Evolutionary conservation across 2,113 vertebrate genomes (phyloP), one percentile per base, ranked within the genome.

Genomic region (Phocoena sinus): DNA sequence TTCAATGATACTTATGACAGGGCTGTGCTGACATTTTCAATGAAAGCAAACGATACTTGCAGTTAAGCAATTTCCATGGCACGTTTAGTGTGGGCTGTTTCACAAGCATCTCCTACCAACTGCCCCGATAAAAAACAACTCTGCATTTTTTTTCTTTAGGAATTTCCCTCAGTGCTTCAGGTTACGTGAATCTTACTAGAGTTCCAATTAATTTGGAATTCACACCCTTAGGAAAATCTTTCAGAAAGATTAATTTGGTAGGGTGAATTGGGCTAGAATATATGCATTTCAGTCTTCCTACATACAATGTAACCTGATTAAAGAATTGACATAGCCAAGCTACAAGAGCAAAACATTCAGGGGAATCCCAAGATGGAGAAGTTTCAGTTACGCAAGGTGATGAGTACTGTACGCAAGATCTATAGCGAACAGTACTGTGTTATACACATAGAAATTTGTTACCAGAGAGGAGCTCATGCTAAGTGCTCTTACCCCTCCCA

Each of bases 31-130:
- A 36, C 83, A 90, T 96, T 98, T 91, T 89, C 89, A 97, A 96
- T 97, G 77, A 96, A 96, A 88, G 94, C 28, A 91, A 87, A 93
- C 33, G 36, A 97, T 87, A 95, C 76, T 26, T 89, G 84, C 91
- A 90, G 41, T 63, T 33, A 98, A 95, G 3, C 65, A 84, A 95
- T 83, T 94, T 95, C 47, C 74, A 65, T 74, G 74, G 13, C n/a
- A 92, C 0, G 13, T 41, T 95, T 68, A 87, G 20, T 44, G 94
- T 36, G 6, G 15, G 10, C 70, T 56, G 41, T 70, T 97, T 79
- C 60, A 25, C 0, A 3, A 89, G 41, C 44, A 70, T 82, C 77
- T 88, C 89, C 65, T 33, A 58, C 50, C 65, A 68, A 83, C 92
- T 15, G 12, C 21, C 33, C 14, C 26, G 47, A 89, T 60, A 73